Percentiles rank a stretch among this genome's conserved stretches.
These are phyloP conservation scores for Leptarthrus brevirostris DNA, from an alignment of 2,888 invertebrate species.

Conservation along the genomic window DNA sequence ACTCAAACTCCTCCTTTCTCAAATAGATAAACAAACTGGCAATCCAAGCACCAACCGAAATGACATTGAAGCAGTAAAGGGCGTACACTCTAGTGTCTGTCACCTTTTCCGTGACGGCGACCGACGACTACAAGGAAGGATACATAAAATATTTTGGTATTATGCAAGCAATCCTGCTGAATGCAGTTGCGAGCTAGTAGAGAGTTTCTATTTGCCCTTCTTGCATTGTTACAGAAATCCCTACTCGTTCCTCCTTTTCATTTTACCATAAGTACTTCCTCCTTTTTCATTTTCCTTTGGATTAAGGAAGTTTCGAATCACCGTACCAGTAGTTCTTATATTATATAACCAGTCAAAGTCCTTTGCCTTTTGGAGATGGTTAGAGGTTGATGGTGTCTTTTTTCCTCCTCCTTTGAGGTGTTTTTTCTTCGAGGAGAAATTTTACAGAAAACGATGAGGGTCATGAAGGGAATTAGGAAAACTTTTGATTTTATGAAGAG, in stretches of 20 bases:
- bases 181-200: not conserved
- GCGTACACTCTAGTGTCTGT: slow-evolving; percentile 22
- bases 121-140: not conserved
- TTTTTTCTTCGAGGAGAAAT: too few species aligned
- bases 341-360: not conserved
- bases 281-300: not conserved
- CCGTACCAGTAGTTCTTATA: not conserved
- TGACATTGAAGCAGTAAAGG: slow-evolving; percentile 32
- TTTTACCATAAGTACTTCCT: not conserved
- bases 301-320: not conserved
- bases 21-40: not conserved
- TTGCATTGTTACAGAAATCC: not conserved
- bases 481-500: not conserved
- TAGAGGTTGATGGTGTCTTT: too few species aligned
- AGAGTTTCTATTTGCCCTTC: not conserved
- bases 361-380: too few species aligned
- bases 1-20: not conserved
- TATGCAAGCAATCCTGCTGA: not conserved
- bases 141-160: slow-evolving; percentile 10
- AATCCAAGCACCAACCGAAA: slow-evolving; percentile 16
- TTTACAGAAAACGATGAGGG: not conserved
- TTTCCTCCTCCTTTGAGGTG: too few species aligned
- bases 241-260: not conserved
- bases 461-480: not conserved
- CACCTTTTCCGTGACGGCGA: not conserved